These are phyloP conservation scores for Drosophila pseudotalamancana DNA, from an alignment of 2,888 invertebrate species.

Conservation along the genomic window DNA sequence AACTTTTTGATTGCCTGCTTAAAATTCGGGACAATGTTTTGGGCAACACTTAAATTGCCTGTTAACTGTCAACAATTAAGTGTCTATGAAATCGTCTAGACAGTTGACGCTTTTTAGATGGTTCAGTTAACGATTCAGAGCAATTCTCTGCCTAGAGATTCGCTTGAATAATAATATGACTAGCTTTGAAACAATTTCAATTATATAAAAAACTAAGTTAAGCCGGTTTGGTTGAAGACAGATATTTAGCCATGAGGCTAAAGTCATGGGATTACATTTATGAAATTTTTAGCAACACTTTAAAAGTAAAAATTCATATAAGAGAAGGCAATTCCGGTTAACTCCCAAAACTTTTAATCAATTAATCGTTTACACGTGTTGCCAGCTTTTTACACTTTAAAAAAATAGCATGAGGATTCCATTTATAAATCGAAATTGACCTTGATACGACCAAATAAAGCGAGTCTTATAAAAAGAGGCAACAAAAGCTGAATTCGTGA, in stretches of 20 bases:
- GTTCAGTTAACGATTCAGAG: no score
- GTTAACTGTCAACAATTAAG: conserved; percentile 3
- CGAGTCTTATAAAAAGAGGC: conserved; percentile 24
- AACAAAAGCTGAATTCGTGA: conserved; percentile 17
- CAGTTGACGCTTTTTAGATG: neutral
- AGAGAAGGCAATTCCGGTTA: conserved; percentile 34
- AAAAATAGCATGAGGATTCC: conserved; percentile 15
- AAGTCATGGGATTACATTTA: no score
- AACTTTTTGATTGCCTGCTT: conserved; percentile 7
- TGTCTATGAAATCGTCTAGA: conserved; percentile 1
- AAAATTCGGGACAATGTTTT: conserved; percentile 1
- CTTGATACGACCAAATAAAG: conserved; percentile 63
- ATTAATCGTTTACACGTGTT: conserved; percentile 61
- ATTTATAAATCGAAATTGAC: conserved; percentile 66
- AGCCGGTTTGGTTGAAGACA: no score
- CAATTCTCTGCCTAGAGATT: neutral
- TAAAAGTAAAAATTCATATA: neutral
- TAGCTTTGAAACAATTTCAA: no score
- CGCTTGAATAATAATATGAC: no score
- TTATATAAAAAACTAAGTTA: no score
- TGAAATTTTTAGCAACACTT: neutral
- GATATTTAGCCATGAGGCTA: no score
- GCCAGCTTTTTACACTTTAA: conserved; percentile 22
- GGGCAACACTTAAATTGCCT: neutral
- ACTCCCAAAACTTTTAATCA: conserved; percentile 14